Evolutionary conservation across 2,113 vertebrate genomes (phyloP).

Genomic region (Vulpes ferrilata): DNA sequence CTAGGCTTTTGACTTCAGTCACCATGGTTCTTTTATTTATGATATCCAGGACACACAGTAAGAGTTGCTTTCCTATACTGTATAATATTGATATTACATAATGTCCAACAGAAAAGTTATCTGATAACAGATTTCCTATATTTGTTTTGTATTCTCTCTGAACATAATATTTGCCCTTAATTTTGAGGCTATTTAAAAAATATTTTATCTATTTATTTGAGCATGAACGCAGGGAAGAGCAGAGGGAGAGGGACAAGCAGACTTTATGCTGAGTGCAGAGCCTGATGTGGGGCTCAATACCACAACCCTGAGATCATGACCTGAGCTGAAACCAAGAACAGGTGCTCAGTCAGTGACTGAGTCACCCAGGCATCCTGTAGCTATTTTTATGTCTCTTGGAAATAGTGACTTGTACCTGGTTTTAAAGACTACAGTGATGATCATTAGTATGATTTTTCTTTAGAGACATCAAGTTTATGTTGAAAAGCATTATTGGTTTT

Average conservation of each 20-base stretch:
- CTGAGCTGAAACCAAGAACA: too few species aligned
- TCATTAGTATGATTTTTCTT: background rate
- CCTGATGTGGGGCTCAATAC: too few species aligned
- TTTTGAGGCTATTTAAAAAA: background rate
- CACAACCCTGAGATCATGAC: too few species aligned
- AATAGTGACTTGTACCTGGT: background rate
- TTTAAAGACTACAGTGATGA: background rate
- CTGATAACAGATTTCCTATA: background rate
- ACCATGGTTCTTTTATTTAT: background rate
- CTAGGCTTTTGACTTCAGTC: background rate
- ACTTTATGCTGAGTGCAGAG: too few species aligned
- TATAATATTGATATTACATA: background rate
- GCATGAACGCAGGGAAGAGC: too few species aligned
- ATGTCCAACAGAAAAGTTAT: background rate
- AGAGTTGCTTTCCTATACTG: background rate
- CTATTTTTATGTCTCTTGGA: background rate
- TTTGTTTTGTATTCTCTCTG: background rate
- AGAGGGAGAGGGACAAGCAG: too few species aligned
- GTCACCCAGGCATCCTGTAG: too few species aligned
- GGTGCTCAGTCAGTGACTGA: too few species aligned
- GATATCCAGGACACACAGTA: background rate
- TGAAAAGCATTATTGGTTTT: background rate
- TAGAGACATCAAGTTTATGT: background rate
- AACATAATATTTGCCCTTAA: background rate
- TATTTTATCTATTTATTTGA: too few species aligned